Percentiles rank a stretch among this genome's conserved stretches.
phyloP scores from a whole-genome alignment of 2,797 vertebrate genomes.

The Channallabes apus region DNA sequence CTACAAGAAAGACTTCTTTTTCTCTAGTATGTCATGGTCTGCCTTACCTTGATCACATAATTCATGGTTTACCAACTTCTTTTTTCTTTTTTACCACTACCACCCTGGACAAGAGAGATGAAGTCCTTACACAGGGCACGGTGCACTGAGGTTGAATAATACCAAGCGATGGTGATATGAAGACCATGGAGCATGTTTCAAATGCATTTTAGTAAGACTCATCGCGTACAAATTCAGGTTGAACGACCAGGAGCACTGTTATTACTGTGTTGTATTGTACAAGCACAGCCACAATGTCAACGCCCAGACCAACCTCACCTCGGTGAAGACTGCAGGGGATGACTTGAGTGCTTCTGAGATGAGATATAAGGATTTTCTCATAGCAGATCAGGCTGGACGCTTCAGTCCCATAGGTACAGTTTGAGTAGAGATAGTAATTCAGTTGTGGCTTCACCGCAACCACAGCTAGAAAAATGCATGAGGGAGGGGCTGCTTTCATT shows the following conservation, averaged over 20 bases:
- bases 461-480: slow-evolving; percentile 1
- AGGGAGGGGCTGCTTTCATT: slow-evolving; percentile 4
- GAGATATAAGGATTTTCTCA: slow-evolving; percentile 38
- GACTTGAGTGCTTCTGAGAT: slow-evolving; percentile 6
- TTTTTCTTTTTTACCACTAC: too few species aligned
- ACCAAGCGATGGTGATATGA: slow-evolving; percentile 47
- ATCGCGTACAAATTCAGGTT: background rate
- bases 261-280: background rate
- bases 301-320: slow-evolving; percentile 10
- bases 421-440: slow-evolving; percentile 34
- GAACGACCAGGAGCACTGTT: background rate
- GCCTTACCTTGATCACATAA: too few species aligned
- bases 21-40: too few species aligned
- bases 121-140: slow-evolving; percentile 31
- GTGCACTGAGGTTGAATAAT: slow-evolving; percentile 47
- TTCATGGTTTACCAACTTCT: too few species aligned
- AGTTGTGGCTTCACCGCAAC: slow-evolving; percentile 19
- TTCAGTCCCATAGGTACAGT: slow-evolving; percentile 18
- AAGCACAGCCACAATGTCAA: slow-evolving; percentile 12
- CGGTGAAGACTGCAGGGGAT: slow-evolving; percentile 27
- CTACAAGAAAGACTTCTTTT: too few species aligned
- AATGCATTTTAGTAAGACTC: slow-evolving; percentile 48
- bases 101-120: slow-evolving; percentile 13
- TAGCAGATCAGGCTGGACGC: slow-evolving; percentile 19
- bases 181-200: slow-evolving; percentile 45